Conservation (phyloP, 2,113 vertebrate genomes). For the Pangasianodon hypophthalmus region DNA sequence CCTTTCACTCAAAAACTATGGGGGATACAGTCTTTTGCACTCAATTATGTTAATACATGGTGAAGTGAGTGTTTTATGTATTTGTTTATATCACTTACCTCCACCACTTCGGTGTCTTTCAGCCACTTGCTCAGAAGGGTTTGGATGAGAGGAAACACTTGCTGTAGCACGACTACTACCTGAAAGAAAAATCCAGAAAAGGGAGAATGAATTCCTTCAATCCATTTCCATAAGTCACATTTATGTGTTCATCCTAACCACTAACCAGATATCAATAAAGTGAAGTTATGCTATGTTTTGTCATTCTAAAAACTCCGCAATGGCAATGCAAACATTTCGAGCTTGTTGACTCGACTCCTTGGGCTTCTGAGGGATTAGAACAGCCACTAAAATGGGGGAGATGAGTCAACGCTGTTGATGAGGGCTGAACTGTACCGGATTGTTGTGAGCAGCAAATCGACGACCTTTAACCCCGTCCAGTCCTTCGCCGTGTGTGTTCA, state of each 20-base stretch:
- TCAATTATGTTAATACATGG: no score
- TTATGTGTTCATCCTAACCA: neutral
- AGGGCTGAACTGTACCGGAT: constrained; percentile 80
- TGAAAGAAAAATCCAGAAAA: constrained; percentile 58
- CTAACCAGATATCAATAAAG: neutral
- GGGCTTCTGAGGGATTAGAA: neutral
- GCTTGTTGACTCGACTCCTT: neutral
- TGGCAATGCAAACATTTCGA: neutral
- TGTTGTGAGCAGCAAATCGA: constrained; percentile 78
- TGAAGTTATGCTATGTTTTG: neutral
- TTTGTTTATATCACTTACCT: constrained; percentile 75
- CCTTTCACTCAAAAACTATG: no score
- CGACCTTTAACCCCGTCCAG: constrained; percentile 74
- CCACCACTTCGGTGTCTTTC: constrained; percentile 91
- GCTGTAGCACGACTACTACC: constrained; percentile 93
- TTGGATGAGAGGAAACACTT: constrained; percentile 92
- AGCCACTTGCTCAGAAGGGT: constrained; percentile 94
- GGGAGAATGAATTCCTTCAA: neutral
- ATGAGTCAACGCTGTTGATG: no score
- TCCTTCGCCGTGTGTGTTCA: constrained; percentile 82
- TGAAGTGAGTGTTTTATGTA: neutral
- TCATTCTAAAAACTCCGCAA: no score
- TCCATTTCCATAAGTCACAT: neutral
- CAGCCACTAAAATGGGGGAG: no score
- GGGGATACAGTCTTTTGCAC: no score